These are phyloP conservation scores for Drosophila melanica DNA, from an alignment of 1,140 invertebrate species.

Conservation along the genomic window DNA sequence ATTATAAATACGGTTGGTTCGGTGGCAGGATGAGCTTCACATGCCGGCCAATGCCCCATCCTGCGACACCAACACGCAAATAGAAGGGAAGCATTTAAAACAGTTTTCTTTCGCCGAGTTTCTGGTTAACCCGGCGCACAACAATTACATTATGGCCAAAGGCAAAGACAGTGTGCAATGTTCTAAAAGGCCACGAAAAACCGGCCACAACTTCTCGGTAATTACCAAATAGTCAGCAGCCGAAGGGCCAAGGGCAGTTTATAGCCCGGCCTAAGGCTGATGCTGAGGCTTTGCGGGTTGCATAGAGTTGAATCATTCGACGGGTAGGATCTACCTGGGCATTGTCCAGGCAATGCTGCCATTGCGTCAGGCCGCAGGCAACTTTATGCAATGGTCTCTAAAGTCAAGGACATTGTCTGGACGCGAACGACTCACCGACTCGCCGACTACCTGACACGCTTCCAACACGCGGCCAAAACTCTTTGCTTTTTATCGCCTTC, in stretches of 20 bases:
- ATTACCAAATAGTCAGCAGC: constrained; percentile 1
- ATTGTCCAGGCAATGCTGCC: constrained; percentile 10
- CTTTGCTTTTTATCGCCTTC: constrained; percentile 31
- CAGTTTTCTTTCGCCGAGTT: neutral
- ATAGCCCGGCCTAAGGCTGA: constrained; percentile 15
- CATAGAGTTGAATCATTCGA: constrained; percentile 67
- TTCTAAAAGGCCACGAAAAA: constrained; percentile 7
- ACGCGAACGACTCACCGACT: neutral
- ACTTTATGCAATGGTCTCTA: constrained; percentile 44
- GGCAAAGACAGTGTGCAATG: neutral
- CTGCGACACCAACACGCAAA: too few species aligned
- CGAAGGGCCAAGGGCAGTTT: constrained; percentile 23
- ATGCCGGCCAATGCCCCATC: too few species aligned
- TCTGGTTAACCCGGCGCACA: constrained; percentile 15
- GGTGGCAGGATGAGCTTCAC: too few species aligned
- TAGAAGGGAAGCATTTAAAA: neutral
- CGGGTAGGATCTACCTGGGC: constrained; percentile 37
- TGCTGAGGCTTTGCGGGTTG: constrained; percentile 69
- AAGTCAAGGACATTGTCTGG: constrained; percentile 27
- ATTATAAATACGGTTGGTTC: too few species aligned
- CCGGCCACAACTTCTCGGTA: constrained; percentile 44
- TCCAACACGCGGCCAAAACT: constrained; percentile 58
- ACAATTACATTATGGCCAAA: constrained; percentile 11
- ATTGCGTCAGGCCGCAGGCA: constrained; percentile 46
- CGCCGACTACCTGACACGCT: constrained; percentile 56